Conservation (phyloP, 2,888 invertebrate species). For the Melipona beecheii region DNA sequence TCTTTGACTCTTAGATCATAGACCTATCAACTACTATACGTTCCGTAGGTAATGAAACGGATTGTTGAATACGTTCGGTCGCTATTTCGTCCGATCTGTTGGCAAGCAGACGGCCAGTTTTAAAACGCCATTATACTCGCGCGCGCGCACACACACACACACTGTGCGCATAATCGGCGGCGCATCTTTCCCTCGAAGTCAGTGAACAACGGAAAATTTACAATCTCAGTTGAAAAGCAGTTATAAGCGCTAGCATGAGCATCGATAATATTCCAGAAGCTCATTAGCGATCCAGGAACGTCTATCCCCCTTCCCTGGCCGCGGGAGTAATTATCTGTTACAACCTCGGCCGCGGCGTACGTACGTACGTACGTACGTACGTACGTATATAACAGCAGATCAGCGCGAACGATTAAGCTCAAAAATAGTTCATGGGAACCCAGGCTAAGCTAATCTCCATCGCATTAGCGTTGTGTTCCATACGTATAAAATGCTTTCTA, state of each 20-base stretch:
- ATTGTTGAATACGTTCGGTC: constrained; percentile 1
- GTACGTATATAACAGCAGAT: constrained; percentile 75
- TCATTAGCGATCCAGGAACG: constrained; percentile 73
- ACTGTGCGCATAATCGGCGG: constrained; percentile 32
- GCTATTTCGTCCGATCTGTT: constrained; percentile 11
- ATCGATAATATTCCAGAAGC: constrained; percentile 74
- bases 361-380: constrained; percentile 43
- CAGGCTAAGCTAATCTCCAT: constrained; percentile 72
- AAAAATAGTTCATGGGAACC: constrained; percentile 81
- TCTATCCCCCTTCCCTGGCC: constrained; percentile 53
- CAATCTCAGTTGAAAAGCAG: constrained; percentile 57
- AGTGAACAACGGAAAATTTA: constrained; percentile 61
- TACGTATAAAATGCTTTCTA: constrained; percentile 70
- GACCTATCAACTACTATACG: neutral
- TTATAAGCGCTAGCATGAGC: constrained; percentile 66
- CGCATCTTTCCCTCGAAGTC: constrained; percentile 49
- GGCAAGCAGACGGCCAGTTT: neutral
- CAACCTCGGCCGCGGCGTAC: constrained; percentile 49
- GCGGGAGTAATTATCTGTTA: constrained; percentile 74
- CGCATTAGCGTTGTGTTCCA: constrained; percentile 73
- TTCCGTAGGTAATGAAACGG: constrained; percentile 17
- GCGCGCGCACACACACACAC: too few relatives aligned
- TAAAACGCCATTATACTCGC: constrained; percentile 46
- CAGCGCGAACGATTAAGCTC: constrained; percentile 79
- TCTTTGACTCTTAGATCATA: neutral